Evolutionary conservation across 2,797 vertebrate genomes (phyloP).

Genomic region (Pipistrellus kuhlii): DNA sequence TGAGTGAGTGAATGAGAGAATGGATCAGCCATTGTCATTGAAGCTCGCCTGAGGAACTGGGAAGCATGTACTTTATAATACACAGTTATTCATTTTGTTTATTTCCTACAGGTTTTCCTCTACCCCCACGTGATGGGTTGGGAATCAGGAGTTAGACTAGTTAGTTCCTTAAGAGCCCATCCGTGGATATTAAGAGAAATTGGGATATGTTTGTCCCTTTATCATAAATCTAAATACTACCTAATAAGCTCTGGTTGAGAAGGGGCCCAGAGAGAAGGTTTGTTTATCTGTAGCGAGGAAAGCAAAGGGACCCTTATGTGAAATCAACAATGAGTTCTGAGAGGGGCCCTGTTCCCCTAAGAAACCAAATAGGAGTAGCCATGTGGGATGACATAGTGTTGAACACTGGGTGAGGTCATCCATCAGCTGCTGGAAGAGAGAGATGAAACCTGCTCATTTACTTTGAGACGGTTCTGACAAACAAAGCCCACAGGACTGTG

Average conservation of each 20-base stretch:
- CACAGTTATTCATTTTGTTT: background rate
- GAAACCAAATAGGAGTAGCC: slow-evolving; percentile 51
- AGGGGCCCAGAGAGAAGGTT: background rate
- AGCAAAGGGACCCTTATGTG: background rate
- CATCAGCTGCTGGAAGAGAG: background rate
- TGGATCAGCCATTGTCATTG: background rate
- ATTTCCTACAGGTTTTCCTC: background rate
- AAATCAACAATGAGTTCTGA: slow-evolving; percentile 43
- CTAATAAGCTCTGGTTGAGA: background rate
- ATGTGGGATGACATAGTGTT: background rate
- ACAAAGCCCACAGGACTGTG: background rate
- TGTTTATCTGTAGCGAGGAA: slow-evolving; percentile 4
- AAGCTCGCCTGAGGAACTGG: background rate
- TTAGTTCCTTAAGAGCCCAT: slow-evolving; percentile 24
- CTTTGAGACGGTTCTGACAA: slow-evolving; percentile 32
- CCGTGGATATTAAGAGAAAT: background rate
- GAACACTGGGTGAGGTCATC: slow-evolving; percentile 36
- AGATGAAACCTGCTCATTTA: slow-evolving; percentile 18
- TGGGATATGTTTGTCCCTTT: slow-evolving; percentile 23
- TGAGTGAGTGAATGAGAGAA: background rate
- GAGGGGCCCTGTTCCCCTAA: background rate
- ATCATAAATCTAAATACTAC: slow-evolving; percentile 37
- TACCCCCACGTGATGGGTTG: background rate
- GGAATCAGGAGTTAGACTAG: background rate
- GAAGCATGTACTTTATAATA: background rate